Evolutionary conservation across 2,888 invertebrate genomes (phyloP).

Genomic region (Scaeva pyrastri): DNA sequence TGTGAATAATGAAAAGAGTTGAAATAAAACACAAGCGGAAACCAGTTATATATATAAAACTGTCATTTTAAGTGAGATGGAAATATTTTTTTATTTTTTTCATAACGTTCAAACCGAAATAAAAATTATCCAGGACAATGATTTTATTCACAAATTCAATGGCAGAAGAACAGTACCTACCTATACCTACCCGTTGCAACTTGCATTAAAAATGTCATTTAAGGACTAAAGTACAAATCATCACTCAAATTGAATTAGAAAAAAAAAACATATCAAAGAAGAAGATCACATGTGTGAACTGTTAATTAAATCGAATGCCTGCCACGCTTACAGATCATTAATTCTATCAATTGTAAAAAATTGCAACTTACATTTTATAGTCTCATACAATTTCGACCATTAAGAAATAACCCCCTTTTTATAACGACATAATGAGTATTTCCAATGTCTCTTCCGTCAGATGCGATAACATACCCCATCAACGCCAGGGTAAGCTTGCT

Average conservation of each 20-base stretch:
- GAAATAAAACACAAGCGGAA: constrained; percentile 39
- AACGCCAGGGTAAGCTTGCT: not conserved
- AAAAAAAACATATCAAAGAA: no score
- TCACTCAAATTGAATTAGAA: no score
- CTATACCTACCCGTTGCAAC: no score
- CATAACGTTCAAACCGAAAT: no score
- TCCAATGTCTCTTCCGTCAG: constrained; percentile 45
- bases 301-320: not conserved
- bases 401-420: constrained; percentile 9
- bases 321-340: not conserved
- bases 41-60: constrained; percentile 1
- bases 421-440: constrained; percentile 23
- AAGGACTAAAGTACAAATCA: no score
- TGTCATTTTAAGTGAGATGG: constrained; percentile 19
- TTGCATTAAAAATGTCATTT: no score
- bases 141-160: no score
- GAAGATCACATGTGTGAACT: not conserved
- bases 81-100: not conserved
- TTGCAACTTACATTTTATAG: not conserved
- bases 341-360: constrained; percentile 15
- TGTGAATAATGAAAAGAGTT: constrained; percentile 28
- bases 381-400: no score
- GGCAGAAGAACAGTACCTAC: no score
- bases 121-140: no score
- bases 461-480: constrained; percentile 10